phyloP scores from a whole-genome alignment of 2,888 invertebrate genomes.

The Strigamia maritima region DNA sequence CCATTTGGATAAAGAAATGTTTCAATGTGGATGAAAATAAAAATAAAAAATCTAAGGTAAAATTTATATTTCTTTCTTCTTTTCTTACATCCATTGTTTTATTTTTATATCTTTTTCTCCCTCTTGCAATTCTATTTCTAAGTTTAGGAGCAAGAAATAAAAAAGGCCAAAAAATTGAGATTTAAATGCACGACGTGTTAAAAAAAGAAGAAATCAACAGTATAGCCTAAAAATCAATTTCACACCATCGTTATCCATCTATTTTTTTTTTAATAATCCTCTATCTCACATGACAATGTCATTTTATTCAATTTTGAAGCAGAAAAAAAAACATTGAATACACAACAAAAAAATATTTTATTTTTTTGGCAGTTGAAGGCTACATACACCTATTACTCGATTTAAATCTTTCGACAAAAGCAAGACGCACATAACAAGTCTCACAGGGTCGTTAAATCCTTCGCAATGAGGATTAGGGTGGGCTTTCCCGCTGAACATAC shows the following conservation, averaged over 20 bases:
- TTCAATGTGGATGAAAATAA: constrained; percentile 19
- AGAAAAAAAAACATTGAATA: background rate
- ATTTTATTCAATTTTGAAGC: background rate
- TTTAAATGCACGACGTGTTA: background rate
- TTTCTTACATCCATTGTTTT: background rate
- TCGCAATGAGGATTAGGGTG: background rate
- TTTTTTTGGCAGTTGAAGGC: background rate
- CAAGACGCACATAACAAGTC: background rate
- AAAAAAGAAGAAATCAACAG: background rate
- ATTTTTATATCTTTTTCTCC: background rate
- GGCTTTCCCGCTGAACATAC: background rate
- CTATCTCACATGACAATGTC: constrained; percentile 5
- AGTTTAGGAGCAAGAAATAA: background rate
- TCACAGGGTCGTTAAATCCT: background rate
- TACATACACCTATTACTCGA: background rate
- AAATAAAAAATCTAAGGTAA: background rate
- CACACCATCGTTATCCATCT: background rate
- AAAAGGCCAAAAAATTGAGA: background rate
- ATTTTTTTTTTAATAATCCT: background rate
- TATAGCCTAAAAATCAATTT: constrained; percentile 15
- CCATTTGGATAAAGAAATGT: constrained; percentile 19
- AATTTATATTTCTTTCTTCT: constrained; percentile 2
- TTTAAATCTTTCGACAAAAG: constrained; percentile 1
- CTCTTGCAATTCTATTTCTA: background rate
- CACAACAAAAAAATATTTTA: background rate